These are phyloP conservation scores for Macrotis lagotis DNA, from an alignment of 2,113 vertebrate species.

Conservation along the genomic window DNA sequence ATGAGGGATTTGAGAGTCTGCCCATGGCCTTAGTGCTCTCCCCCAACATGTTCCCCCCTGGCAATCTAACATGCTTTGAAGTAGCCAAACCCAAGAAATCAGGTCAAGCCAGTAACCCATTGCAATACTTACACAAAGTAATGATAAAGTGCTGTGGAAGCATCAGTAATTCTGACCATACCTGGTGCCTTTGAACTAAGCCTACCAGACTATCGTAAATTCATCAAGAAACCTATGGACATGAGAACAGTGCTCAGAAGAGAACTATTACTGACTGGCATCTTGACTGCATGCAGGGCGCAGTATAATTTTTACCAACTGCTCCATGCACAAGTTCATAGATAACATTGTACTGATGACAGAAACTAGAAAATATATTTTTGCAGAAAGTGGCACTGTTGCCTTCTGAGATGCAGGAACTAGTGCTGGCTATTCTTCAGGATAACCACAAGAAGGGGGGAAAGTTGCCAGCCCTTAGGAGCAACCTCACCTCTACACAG, in stretches of 20 bases:
- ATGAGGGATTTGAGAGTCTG: slow-evolving; percentile 93
- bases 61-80: slow-evolving; percentile 84
- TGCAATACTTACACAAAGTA: slow-evolving; percentile 94
- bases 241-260: slow-evolving; percentile 96
- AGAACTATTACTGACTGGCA: slow-evolving; percentile 91
- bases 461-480: slow-evolving; percentile 83
- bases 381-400: slow-evolving; percentile 95
- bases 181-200: slow-evolving; percentile 90
- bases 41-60: slow-evolving; percentile 69
- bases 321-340: slow-evolving; percentile 97
- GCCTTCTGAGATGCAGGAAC: slow-evolving; percentile 92
- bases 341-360: slow-evolving; percentile 97
- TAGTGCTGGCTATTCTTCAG: slow-evolving; percentile 86
- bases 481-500: slow-evolving; percentile 88
- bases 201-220: slow-evolving; percentile 95
- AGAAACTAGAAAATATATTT: slow-evolving; percentile 93
- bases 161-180: slow-evolving; percentile 97
- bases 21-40: slow-evolving; percentile 87
- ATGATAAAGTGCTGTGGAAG: slow-evolving; percentile 94
- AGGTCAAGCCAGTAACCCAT: slow-evolving; percentile 92
- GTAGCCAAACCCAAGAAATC: slow-evolving; percentile 89
- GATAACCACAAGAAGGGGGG: slow-evolving; percentile 87
- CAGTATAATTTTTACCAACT: slow-evolving; percentile 98
- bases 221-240: slow-evolving; percentile 96
- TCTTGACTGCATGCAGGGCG: slow-evolving; percentile 95